Evolutionary conservation across 1,140 invertebrate genomes (phyloP).

Genomic region (Apis dorsata): DNA sequence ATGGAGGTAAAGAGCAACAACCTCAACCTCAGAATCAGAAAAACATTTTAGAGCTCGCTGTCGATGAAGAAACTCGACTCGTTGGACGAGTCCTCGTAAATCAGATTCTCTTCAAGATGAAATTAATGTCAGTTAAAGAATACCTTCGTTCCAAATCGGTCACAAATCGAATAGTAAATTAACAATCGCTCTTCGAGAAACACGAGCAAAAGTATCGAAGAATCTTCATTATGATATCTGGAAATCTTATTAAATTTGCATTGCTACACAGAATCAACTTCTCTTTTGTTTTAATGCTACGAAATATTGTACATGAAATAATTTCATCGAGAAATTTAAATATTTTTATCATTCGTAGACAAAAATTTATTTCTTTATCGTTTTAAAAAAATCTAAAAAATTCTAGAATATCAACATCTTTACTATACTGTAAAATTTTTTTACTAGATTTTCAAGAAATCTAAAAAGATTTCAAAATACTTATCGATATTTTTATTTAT

Average conservation of each 20-base stretch:
- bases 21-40: constrained; percentile 39
- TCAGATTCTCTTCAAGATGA: constrained; percentile 59
- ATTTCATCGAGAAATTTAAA: too few relatives aligned
- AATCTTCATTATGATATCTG: neutral
- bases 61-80: constrained; percentile 54
- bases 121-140: constrained; percentile 60
- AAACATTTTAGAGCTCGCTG: constrained; percentile 42
- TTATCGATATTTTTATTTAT: too few relatives aligned
- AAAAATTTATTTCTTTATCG: too few relatives aligned
- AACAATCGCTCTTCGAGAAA: constrained; percentile 26
- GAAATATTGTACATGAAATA: too few relatives aligned
- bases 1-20: constrained; percentile 41
- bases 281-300: too few relatives aligned
- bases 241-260: neutral
- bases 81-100: constrained; percentile 58
- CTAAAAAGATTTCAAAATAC: too few relatives aligned
- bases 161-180: constrained; percentile 22
- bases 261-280: too few relatives aligned
- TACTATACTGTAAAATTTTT: too few relatives aligned
- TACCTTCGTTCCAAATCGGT: constrained; percentile 28
- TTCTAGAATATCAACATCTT: too few relatives aligned
- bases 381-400: too few relatives aligned
- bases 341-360: too few relatives aligned
- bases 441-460: too few relatives aligned
- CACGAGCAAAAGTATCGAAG: constrained; percentile 17